Conservation (phyloP, 2,113 vertebrate species). For the Telmatochromis brachygnathus region DNA sequence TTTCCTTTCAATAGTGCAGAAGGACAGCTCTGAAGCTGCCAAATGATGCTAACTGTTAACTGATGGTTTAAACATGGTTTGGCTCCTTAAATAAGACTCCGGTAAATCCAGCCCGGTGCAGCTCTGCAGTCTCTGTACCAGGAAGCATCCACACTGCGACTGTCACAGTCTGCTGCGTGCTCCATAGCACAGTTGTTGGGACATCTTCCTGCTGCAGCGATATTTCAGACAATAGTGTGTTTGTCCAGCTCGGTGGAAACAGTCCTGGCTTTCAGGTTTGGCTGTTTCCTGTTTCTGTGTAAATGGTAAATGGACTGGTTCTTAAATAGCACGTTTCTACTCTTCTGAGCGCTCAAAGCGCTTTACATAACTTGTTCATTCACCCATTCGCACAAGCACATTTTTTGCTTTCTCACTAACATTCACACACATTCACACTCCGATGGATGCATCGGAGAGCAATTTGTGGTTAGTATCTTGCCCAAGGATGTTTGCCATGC, state of each 20-base stretch:
- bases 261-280: not conserved
- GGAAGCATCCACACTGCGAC: not conserved
- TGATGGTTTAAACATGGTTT: not conserved
- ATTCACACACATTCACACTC: not conserved
- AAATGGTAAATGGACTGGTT: not conserved
- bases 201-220: not conserved
- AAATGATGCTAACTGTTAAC: not conserved
- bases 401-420: not conserved
- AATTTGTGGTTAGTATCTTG: not conserved
- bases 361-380: not conserved
- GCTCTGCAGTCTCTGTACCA: not conserved
- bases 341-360: not conserved
- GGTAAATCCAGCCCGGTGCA: not conserved
- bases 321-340: not conserved
- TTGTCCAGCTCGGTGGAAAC: not conserved
- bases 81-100: not conserved
- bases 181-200: not conserved
- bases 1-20: not conserved
- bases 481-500: accelerated
- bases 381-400: accelerated
- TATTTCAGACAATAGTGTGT: not conserved
- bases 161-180: not conserved
- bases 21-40: not conserved
- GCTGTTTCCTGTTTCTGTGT: not conserved
- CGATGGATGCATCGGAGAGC: accelerated